phyloP scores from a whole-genome alignment of 2,888 invertebrate genomes.

The Drosophila hawaiiensis region DNA sequence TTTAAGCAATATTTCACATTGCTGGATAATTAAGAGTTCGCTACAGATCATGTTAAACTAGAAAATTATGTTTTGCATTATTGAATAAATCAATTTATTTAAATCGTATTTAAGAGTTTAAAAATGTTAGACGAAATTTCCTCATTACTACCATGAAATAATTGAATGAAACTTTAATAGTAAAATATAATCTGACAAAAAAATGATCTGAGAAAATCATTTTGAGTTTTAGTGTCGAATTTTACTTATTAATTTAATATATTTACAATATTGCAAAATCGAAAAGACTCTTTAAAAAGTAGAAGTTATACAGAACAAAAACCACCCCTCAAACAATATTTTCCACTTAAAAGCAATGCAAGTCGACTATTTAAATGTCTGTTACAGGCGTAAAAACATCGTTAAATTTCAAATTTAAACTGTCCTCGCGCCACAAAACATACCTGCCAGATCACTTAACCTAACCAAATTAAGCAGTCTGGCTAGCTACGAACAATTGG shows the following conservation, averaged over 20 bases:
- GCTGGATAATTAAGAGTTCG: neutral
- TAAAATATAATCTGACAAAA: neutral
- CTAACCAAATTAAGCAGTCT: neutral
- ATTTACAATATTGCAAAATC: neutral
- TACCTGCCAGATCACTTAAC: conserved; percentile 1
- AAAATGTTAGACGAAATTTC: neutral
- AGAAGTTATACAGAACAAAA: neutral
- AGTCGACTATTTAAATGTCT: neutral
- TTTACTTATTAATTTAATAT: neutral
- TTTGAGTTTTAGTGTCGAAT: neutral
- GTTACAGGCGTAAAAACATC: neutral
- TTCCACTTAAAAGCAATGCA: neutral
- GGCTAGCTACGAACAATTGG: neutral
- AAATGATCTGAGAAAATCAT: neutral
- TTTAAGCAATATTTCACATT: neutral
- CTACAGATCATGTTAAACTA: neutral
- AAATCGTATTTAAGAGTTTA: neutral
- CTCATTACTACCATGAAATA: neutral
- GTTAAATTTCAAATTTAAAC: conserved; percentile 4
- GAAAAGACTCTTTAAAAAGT: neutral
- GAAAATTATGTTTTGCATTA: neutral
- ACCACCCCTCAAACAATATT: neutral
- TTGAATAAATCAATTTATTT: neutral
- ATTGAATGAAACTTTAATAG: neutral
- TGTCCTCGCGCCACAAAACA: neutral